These are phyloP conservation scores for Puntigrus tetrazona DNA, from an alignment of 2,113 vertebrate species.

Conservation along the genomic window DNA sequence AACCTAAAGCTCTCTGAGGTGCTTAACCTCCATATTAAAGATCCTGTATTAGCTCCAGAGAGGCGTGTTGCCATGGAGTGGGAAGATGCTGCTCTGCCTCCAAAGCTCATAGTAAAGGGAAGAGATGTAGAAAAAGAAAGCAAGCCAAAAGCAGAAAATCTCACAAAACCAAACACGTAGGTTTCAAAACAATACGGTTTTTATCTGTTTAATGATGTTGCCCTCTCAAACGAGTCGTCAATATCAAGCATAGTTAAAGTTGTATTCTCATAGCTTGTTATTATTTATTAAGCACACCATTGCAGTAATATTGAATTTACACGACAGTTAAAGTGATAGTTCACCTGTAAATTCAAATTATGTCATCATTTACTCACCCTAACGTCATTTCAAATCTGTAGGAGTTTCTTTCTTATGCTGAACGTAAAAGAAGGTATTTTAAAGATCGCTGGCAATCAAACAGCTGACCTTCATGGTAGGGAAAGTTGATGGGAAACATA, in stretches of 20 bases:
- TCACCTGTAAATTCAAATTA: too few relatives aligned
- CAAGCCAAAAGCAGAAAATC: slow-evolving; percentile 34
- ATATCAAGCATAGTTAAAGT: not conserved
- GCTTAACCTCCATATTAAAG: slow-evolving; percentile 27
- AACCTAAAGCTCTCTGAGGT: slow-evolving; percentile 35
- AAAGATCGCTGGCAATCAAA: too few relatives aligned
- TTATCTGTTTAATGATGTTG: not conserved
- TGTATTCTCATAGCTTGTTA: too few relatives aligned
- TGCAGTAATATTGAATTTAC: not conserved
- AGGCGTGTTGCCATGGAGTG: slow-evolving; percentile 76
- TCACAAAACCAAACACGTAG: slow-evolving; percentile 38
- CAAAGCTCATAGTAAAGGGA: slow-evolving; percentile 58
- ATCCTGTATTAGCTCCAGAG: slow-evolving; percentile 64
- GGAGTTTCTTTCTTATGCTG: too few relatives aligned
- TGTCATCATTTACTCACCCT: too few relatives aligned
- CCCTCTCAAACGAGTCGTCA: not conserved
- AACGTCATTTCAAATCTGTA: too few relatives aligned
- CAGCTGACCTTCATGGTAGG: too few relatives aligned
- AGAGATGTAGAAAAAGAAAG: slow-evolving; percentile 3
- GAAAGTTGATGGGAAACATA: too few relatives aligned
- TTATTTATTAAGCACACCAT: too few relatives aligned
- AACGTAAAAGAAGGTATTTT: too few relatives aligned
- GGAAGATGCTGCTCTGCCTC: slow-evolving; percentile 65
- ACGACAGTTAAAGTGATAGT: not conserved
- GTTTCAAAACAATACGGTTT: not conserved